Base-by-base conservation (phyloP, 2,888 invertebrate species). In the Drosophila anomalata region DNA sequence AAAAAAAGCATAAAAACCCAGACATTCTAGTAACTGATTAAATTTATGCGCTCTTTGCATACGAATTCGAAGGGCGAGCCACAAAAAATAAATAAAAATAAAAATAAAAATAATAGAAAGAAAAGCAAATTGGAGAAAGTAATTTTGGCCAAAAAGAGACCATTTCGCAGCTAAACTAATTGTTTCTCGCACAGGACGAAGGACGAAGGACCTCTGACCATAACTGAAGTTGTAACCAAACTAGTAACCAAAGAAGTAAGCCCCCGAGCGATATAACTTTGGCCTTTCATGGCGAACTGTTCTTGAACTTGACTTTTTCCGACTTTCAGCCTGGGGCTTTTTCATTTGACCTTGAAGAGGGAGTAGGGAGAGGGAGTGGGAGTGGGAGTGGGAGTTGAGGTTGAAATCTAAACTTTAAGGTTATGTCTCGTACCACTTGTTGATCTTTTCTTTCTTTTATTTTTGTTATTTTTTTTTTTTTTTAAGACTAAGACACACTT, bases 11-110 rank as follows among this genome's bases (percentile, higher is more conserved):
- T 20, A 46, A 31, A 14, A 22, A 52, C 41, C 44, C 41, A 65
- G 47, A 33, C 41, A 55, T 42, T 11, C 53, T 22, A 44, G 57
- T 41, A 76, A 58, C 81, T 81, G 76, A 87, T 87, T 81, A 76
- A 81, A 84, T 81, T 78, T 76, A 82, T 78, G 66, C 74, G 60
- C 72, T 65, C 74, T 71, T 66, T 55, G 66, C 71, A 81, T 70
- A 78, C 62, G 12, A 86, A 75, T 69, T 69, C 60, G 59, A 48
- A 53, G 55, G 58, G 24, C 46, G 20, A 58, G 47, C 17, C 12
- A 57, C 6, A n/a, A 2, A 42, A 31, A 2, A 24, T 44, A 50
- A 44, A 12, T 17, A 70, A 70, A 69, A 33, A 33, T 33, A 9
- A 22, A 47, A 11, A 22, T 33, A 54, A 50, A 41, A 17, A 17